These are phyloP conservation scores for Drosophila mercatorum DNA, from an alignment of 2,888 invertebrate genomes.

Conservation along the genomic window DNA sequence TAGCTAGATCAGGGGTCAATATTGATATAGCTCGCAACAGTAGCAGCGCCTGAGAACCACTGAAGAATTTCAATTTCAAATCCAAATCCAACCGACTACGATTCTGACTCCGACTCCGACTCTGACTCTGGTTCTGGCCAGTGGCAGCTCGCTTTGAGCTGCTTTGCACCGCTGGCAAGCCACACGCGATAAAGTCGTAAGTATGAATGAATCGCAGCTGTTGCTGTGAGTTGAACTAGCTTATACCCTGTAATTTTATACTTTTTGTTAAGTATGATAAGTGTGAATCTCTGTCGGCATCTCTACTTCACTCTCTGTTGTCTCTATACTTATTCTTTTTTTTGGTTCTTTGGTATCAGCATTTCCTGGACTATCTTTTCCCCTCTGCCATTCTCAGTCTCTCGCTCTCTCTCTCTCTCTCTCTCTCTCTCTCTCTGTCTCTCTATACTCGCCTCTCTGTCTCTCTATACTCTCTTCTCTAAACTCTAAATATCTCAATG, in stretches of 20 bases:
- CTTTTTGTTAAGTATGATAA: no score
- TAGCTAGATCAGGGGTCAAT: constrained; percentile 54
- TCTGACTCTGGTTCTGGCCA: constrained; percentile 15
- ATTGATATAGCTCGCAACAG: constrained; percentile 50
- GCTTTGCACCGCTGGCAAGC: constrained; percentile 30
- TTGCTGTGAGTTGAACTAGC: background rate
- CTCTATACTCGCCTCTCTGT: no score
- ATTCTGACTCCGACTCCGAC: background rate
- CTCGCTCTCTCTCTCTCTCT: no score
- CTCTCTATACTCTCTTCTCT: no score
- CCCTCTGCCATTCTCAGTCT: no score
- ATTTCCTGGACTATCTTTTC: no score
- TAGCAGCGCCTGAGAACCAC: constrained; percentile 10
- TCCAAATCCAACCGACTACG: constrained; percentile 1
- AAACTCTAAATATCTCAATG: no score
- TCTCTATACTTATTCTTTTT: no score
- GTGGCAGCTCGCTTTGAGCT: constrained; percentile 32
- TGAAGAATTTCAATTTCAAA: background rate
- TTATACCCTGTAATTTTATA: constrained; percentile 21
- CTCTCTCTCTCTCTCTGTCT: no score
- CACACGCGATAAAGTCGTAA: constrained; percentile 24
- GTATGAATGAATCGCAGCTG: constrained; percentile 24
- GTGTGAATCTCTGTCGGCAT: no score
- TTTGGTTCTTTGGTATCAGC: no score
- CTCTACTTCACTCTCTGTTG: no score